Base-by-base conservation (phyloP, 2,797 vertebrate genomes). In the Gambelia wislizenii region DNA sequence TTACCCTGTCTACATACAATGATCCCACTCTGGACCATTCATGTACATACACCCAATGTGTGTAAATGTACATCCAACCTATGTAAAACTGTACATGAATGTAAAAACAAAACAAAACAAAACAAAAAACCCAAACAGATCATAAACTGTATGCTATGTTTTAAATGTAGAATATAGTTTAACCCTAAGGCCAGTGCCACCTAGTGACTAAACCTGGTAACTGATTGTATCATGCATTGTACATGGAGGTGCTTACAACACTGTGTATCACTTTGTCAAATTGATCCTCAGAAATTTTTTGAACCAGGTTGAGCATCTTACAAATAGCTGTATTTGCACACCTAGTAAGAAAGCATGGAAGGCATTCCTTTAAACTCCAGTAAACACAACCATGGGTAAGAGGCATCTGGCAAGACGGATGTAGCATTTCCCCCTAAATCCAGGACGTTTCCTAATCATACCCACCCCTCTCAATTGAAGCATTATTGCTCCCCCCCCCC, bases 361-460 rank as follows among this genome's bases (percentile, higher is more conserved):
- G 18, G 10, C 27, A 70, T 67, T 78, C 69, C 87, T 1, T 67
- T 83, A 16, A 87, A 18, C 27, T 1, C 72, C 89, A 90, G 42
- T 33, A n/a, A 22, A 9, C 0, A 64, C 54, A 85, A 1, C 86
- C 20, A 25, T 27, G 49, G n/a, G 12, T 3, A 90, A 61, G 18
- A 20, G n/a, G n/a, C 75, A 12, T 67, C 56, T 16, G 84, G 4
- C 61, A 89, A 64, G 9, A 36, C 61, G 90, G 10, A 25, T 52
- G 3, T 84, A 16, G 9, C 22, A 2, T 86, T 86, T 88, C 86
- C 39, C 54, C 90, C 20, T 0, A 36, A 89, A 83, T 83, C 14
- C 33, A 67, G 59, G 59, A 83, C 44, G 67, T 67, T 64, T 2
- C 89, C 12, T 79, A 0, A 30, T 90, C 72, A 86, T 8, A 85